phyloP scores from a whole-genome alignment of 2,888 invertebrate genomes.

The Amblyjoppa fuscipennis region DNA sequence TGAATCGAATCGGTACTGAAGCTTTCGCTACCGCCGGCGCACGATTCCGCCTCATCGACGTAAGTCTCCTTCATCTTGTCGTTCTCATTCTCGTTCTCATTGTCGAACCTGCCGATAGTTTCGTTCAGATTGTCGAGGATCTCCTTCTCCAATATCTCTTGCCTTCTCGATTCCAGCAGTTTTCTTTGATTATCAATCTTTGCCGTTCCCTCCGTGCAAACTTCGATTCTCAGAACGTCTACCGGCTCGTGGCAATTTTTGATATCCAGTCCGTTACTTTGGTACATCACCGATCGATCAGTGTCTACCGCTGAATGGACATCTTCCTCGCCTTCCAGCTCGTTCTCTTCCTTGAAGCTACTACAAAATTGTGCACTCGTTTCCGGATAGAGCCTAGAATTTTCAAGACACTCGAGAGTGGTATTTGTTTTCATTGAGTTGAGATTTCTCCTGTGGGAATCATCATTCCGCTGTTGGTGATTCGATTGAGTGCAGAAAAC shows the following conservation, averaged over 20 bases:
- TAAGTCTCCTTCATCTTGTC: slow-evolving; percentile 55
- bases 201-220: slow-evolving; percentile 12
- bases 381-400: slow-evolving; percentile 75
- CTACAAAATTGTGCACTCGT: slow-evolving; percentile 14
- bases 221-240: background rate
- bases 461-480: slow-evolving; percentile 26
- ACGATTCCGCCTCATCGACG: slow-evolving; percentile 57
- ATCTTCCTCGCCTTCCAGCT: slow-evolving; percentile 25
- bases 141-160: slow-evolving; percentile 67
- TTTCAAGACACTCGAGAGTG: slow-evolving; percentile 67
- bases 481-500: background rate
- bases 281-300: background rate
- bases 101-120: slow-evolving; percentile 81
- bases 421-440: background rate
- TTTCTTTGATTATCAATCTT: slow-evolving; percentile 44
- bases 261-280: background rate
- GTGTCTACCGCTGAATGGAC: background rate
- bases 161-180: slow-evolving; percentile 47
- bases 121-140: slow-evolving; percentile 81
- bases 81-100: slow-evolving; percentile 68
- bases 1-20: slow-evolving; percentile 80
- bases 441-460: slow-evolving; percentile 21
- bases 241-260: background rate
- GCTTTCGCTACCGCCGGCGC: slow-evolving; percentile 70
- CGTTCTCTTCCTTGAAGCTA: slow-evolving; percentile 13